Evolutionary conservation across 2,113 vertebrate species (phyloP), one percentile per base, ranked within the genome.

Genomic region (Oncorhynchus clarkii): DNA sequence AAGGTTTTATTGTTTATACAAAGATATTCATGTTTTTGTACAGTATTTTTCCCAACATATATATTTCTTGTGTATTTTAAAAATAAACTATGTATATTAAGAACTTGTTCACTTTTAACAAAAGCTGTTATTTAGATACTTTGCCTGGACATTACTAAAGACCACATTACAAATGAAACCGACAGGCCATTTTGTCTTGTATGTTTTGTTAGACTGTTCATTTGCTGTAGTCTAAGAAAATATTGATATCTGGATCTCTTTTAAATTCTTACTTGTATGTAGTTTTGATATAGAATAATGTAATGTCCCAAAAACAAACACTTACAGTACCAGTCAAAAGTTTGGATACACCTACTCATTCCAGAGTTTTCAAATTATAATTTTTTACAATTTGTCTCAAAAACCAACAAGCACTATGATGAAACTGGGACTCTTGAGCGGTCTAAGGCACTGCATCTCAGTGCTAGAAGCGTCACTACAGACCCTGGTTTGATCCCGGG

Each of bases 1-100:
- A 76, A 82, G 89, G 92, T 93, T 96, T 91, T 94, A 96, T 95
- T 96, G 94, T 96, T 95, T 96, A 93, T 95, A 96, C 94, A 94
- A 94, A 96, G 92, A 87, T 93, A 92, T 93, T 95, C 93, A 94
- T 89, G 59, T 89, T 92, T 94, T 96, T 96, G 95, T 96, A 96
- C 92, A 95, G 92, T 95, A 94, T 95, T 95, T 96, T 90, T 95
- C 95, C 92, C 93, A 94, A 93, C 91, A 45, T 45, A 87, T 93
- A 92, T 94, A 91, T 93, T 93, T 93, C 92, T 89, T 88, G 88
- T 94, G 92, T 95, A 94, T 96, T 95, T 95, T 95, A 88, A 88
- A 91, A 92, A 88, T 67, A 76, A 83, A 83, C 89, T 92, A 92
- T 91, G 51, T 54, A 94, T 87, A 89, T 92, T 92, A 85, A 92